These are phyloP conservation scores for Erebia palarica DNA, from an alignment of 2,888 invertebrate species.

Conservation along the genomic window DNA sequence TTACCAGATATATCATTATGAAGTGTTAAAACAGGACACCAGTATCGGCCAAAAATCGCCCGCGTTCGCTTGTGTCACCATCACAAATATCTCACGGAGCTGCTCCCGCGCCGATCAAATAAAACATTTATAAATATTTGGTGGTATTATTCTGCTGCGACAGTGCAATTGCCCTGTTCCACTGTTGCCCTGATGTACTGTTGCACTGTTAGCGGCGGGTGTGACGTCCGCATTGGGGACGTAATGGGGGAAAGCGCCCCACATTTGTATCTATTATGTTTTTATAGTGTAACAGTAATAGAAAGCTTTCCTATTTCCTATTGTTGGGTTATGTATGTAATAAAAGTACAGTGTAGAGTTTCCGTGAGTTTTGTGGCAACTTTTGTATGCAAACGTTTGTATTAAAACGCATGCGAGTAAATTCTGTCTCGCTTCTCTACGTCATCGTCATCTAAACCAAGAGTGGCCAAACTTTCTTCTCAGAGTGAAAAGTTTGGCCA, in stretches of 20 bases:
- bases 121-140: conserved; percentile 82
- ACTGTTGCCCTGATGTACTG: background rate
- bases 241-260: conserved; percentile 30
- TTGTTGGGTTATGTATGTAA: background rate
- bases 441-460: too few species aligned
- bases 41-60: background rate
- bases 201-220: conserved; percentile 19
- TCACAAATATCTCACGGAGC: conserved; percentile 36
- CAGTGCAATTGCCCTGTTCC: conserved; percentile 15
- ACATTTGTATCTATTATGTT: conserved; percentile 26
- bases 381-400: background rate
- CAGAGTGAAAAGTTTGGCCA: too few species aligned
- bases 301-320: conserved; percentile 2
- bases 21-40: background rate
- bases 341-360: background rate
- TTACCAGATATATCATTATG: too few species aligned
- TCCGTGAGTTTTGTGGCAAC: background rate
- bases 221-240: conserved; percentile 31
- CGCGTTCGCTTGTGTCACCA: conserved; percentile 32
- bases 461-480: too few species aligned
- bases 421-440: too few species aligned
- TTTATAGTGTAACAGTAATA: conserved; percentile 2
- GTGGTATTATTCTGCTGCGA: conserved; percentile 61
- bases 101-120: conserved; percentile 63
- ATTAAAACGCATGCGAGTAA: too few species aligned